Conservation (phyloP, 1,140 invertebrate genomes). For the Acyrthosiphon pisum region DNA sequence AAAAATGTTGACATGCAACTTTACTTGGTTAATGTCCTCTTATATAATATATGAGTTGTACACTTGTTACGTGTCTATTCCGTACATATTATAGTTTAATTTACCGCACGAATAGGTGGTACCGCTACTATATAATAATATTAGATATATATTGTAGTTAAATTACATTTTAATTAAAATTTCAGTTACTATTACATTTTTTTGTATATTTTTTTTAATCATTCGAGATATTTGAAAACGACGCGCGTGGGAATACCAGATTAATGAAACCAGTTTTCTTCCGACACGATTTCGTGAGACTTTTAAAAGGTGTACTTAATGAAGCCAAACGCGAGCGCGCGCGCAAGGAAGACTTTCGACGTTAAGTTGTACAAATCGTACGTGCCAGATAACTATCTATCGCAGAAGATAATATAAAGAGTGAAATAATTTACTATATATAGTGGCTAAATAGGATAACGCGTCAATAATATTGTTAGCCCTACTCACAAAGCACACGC, state of each 20-base stretch:
- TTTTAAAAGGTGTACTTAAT: conserved; percentile 30
- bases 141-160: neutral
- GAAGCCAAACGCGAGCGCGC: conserved; percentile 29
- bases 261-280: conserved; percentile 37
- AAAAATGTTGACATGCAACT: conserved; percentile 19
- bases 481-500: neutral
- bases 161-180: conserved; percentile 29
- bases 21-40: neutral
- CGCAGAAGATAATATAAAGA: conserved; percentile 16
- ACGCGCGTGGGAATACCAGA: conserved; percentile 36
- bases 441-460: neutral
- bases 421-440: conserved; percentile 9
- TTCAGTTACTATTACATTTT: neutral
- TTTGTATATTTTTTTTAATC: conserved; percentile 10
- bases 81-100: neutral
- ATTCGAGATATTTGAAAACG: neutral
- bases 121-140: neutral
- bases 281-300: conserved; percentile 37
- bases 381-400: conserved; percentile 38
- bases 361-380: conserved; percentile 33
- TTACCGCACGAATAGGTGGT: neutral
- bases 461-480: neutral
- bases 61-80: neutral
- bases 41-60: neutral
- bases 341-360: conserved; percentile 28